Conservation (phyloP, 2,797 vertebrate genomes). For the Oreonectes daqikongensis region DNA sequence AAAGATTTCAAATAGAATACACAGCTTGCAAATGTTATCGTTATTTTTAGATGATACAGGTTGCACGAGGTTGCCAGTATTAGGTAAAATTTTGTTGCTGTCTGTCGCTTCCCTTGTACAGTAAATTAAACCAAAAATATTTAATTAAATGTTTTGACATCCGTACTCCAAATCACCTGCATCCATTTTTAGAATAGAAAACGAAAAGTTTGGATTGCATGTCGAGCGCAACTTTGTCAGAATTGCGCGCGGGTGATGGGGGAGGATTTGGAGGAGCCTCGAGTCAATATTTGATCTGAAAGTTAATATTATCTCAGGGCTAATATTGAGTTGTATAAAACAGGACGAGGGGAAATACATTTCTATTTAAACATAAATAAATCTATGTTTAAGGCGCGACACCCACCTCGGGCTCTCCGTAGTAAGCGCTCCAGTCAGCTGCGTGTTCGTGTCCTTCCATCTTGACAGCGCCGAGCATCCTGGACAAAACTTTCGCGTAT, state of each 20-base stretch:
- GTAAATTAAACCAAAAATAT: no score
- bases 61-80: no score
- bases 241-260: slow-evolving; percentile 85
- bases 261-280: slow-evolving; percentile 97
- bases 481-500: slow-evolving; percentile 84
- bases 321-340: slow-evolving; percentile 98
- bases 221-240: slow-evolving; percentile 90
- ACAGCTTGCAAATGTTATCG: no score
- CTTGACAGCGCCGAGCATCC: slow-evolving; percentile 99
- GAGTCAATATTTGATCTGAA: slow-evolving; percentile 96
- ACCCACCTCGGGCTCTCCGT: slow-evolving; percentile 96
- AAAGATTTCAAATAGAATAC: no score
- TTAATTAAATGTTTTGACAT: neutral
- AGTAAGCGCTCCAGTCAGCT: slow-evolving; percentile 97
- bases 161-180: slow-evolving; percentile 58
- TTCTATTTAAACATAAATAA: slow-evolving; percentile 66
- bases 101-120: no score
- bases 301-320: slow-evolving; percentile 98
- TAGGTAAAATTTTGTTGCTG: no score
- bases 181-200: slow-evolving; percentile 63
- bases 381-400: slow-evolving; percentile 64
- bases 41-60: no score
- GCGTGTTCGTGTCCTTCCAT: slow-evolving; percentile 99
- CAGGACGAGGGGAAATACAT: slow-evolving; percentile 72
- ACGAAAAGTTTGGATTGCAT: slow-evolving; percentile 69